A percentile compares a stretch with the other conserved stretches of the same genome.
Conservation (phyloP, 2,113 vertebrate species). For the Neogobius melanostomus region DNA sequence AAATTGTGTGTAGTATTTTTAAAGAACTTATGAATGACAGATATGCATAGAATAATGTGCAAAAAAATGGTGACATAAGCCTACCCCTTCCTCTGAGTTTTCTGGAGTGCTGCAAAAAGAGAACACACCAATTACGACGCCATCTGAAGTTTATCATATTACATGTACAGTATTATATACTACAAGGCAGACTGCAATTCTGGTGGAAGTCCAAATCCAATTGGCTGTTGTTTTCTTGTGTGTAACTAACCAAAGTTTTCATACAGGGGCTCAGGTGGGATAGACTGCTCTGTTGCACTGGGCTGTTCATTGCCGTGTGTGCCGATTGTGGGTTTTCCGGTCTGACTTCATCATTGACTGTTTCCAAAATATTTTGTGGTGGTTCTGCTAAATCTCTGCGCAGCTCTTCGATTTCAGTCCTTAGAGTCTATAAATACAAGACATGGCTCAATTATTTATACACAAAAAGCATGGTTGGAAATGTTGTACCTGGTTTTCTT, state of each 20-base stretch:
- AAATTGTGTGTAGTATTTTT: too few relatives aligned
- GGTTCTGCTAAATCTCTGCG: slow-evolving; percentile 5
- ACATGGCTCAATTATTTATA: neutral
- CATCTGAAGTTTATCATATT: neutral
- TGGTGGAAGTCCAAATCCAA: neutral
- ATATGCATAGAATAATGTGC: neutral
- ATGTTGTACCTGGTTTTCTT: slow-evolving; percentile 59
- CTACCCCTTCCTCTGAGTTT: slow-evolving; percentile 43
- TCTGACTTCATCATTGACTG: neutral
- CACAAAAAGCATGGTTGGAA: neutral
- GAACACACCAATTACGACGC: neutral
- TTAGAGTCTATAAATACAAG: slow-evolving; percentile 46
- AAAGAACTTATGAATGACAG: too few relatives aligned
- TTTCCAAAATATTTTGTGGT: neutral
- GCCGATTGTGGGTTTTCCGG: accelerated
- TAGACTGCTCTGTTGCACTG: neutral
- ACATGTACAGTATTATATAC: neutral
- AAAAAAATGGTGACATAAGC: neutral
- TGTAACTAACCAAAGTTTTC: slow-evolving; percentile 43
- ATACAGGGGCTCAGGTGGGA: slow-evolving; percentile 19
- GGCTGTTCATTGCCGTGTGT: neutral
- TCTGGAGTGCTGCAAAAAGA: slow-evolving; percentile 35
- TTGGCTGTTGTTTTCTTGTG: neutral
- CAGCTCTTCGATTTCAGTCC: slow-evolving; percentile 26
- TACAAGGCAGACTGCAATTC: neutral